Evolutionary conservation across 2,888 invertebrate species (phyloP), one percentile per base, ranked within the genome.

Genomic region (Embidobia sp.): DNA sequence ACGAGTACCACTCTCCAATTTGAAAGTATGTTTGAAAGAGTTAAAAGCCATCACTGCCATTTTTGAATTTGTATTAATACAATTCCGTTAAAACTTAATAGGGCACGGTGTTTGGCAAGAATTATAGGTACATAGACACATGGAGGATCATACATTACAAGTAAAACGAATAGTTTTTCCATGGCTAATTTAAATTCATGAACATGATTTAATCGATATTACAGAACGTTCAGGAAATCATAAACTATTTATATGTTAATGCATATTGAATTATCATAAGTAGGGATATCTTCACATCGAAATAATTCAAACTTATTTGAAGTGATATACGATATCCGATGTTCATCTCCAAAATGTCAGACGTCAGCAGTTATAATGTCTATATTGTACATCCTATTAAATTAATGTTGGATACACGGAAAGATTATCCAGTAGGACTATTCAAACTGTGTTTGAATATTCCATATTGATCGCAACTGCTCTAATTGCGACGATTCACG

Each of bases 391-490:
- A 42, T 49, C 63, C 63, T 51, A 63, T 63, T 63, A 49, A 63
- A 63, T 63, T 63, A 63, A 63, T 51, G 37, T 37, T 40, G 63
- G 40, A 63, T 63, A 63, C 49, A 51, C 63, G 15, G 40, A 63
- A 63, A 49, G 63, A 63, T 63, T 63, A 63, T 63, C 59, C 46
- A 59, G 35, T 46, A 26, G 59, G 59, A 35, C 59, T 59, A 35
- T 48, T 61, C 61, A 61, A 61, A 61, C 48, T 48, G 15, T 16
- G 15, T 26, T 26, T 19, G 33, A 59, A 59, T 46, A 46, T 42
- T 59, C 59, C 42, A 59, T 46, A 59, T 59, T 46, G 44, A 44
- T 16, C 16, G 4, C 59, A 29, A 44, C 26, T 15, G 46, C 15
- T 46, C 59, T 59, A 44, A 59, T 59, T 59, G 46, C 22, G 11